Evolutionary conservation across 2,113 vertebrate genomes (phyloP).

Genomic region (Motacilla alba): DNA sequence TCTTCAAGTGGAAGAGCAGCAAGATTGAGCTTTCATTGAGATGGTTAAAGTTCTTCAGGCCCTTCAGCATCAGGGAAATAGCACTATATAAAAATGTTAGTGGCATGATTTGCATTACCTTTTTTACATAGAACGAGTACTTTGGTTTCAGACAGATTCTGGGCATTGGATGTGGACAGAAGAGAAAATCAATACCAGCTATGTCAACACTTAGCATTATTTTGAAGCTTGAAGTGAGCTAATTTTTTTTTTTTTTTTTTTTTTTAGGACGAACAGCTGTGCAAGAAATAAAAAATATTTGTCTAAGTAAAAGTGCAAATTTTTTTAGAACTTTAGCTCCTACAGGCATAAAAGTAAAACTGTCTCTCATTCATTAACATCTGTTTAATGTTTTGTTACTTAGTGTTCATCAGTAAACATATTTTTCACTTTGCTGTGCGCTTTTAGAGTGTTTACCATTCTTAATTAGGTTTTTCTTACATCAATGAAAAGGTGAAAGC

Average conservation of each 20-base stretch:
- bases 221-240: background rate
- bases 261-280: background rate
- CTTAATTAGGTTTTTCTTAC: background rate
- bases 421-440: background rate
- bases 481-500: background rate
- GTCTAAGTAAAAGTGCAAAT: background rate
- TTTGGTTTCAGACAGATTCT: background rate
- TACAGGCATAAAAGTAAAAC: background rate
- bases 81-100: background rate
- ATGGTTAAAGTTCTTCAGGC: background rate
- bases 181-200: background rate
- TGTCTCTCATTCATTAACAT: background rate
- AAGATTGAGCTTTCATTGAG: background rate
- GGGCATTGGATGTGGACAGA: background rate
- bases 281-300: background rate
- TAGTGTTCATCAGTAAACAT: background rate
- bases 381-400: background rate
- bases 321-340: background rate
- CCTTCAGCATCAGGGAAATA: background rate
- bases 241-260: rapidly evolving
- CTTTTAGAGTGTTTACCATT: background rate
- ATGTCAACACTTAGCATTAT: background rate
- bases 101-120: background rate
- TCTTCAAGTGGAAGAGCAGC: background rate
- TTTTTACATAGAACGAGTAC: background rate